phyloP scores from a whole-genome alignment of 2,888 invertebrate species.

The Chaitophorus viminalis region DNA sequence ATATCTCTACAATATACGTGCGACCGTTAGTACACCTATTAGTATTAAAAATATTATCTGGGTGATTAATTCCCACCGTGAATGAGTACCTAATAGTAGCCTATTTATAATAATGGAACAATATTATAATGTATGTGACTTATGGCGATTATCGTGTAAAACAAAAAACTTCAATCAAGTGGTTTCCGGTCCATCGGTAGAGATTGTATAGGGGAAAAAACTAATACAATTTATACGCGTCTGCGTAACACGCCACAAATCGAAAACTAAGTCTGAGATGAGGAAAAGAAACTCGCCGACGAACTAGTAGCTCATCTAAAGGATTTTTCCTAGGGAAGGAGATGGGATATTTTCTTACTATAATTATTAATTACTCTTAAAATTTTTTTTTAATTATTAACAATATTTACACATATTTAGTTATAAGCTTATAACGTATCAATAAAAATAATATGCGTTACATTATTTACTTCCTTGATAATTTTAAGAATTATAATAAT shows the following conservation, averaged over 20 bases:
- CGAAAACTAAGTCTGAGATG: neutral
- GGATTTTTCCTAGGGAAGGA: no score
- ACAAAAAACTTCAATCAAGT: neutral
- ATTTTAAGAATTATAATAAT: no score
- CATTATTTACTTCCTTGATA: neutral
- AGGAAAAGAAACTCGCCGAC: neutral
- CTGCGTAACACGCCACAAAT: neutral
- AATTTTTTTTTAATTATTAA: no score
- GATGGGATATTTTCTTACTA: no score
- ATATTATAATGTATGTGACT: neutral
- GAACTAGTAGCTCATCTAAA: no score
- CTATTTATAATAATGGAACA: neutral
- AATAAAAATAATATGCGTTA: neutral
- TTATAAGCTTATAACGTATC: no score
- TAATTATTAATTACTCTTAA: no score
- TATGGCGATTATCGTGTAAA: neutral
- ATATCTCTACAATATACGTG: neutral
- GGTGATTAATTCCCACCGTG: neutral
- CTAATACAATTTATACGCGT: neutral
- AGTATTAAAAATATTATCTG: neutral
- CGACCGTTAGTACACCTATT: neutral
- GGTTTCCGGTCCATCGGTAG: constrained; percentile 16
- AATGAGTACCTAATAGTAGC: neutral
- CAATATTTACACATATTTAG: no score
- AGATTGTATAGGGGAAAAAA: neutral